Evolutionary conservation across 2,113 vertebrate genomes (phyloP).

Genomic region (Macquaria ambigua): DNA sequence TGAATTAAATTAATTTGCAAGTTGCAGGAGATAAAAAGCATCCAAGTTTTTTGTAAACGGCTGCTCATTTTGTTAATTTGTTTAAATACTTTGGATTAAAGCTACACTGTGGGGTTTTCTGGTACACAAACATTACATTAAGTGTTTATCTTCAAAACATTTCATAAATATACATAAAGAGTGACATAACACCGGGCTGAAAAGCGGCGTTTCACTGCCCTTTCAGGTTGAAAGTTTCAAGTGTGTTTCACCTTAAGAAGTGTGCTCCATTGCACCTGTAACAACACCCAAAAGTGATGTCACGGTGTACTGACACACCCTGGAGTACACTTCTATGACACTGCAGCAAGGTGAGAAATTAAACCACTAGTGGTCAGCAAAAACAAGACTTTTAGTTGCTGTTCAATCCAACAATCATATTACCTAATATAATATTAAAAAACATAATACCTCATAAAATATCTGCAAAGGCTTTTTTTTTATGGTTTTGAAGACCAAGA

Average conservation of each 20-base stretch:
- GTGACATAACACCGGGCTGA: background rate
- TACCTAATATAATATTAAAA: no score
- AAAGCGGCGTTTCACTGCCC: background rate
- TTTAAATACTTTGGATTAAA: background rate
- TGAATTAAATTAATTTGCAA: background rate
- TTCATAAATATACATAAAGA: background rate
- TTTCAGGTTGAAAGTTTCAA: background rate
- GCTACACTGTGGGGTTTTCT: background rate
- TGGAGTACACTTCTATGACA: background rate
- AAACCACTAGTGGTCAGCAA: background rate
- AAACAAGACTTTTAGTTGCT: background rate
- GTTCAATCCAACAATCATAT: background rate
- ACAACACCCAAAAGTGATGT: background rate
- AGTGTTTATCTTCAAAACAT: background rate
- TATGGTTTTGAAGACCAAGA: no score
- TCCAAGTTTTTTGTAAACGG: background rate
- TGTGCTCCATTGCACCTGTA: background rate
- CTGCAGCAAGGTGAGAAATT: background rate
- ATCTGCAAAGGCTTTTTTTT: no score
- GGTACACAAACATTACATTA: background rate
- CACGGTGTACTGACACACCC: background rate
- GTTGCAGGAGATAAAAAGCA: conserved; percentile 1
- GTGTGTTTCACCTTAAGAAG: background rate
- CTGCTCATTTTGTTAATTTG: background rate
- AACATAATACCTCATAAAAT: background rate